phyloP scores from a whole-genome alignment of 2,888 invertebrate species.

The Morinoia aosen region DNA sequence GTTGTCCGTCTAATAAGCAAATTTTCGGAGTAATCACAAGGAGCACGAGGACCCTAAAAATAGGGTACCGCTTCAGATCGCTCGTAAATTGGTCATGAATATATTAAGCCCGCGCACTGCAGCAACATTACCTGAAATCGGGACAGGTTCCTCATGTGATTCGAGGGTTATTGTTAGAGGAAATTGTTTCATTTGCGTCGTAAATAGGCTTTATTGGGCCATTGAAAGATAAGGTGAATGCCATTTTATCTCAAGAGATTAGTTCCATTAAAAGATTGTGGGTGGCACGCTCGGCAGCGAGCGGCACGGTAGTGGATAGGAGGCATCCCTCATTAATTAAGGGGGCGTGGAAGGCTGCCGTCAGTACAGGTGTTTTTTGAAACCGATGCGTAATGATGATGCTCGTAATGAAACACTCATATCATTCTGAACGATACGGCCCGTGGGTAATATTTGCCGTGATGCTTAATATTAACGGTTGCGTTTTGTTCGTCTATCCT shows the following conservation, averaged over 20 bases:
- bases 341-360: neutral
- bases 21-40: constrained; percentile 30
- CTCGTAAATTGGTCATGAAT: constrained; percentile 19
- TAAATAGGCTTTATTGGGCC: neutral
- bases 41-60: neutral
- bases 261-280: constrained; percentile 12
- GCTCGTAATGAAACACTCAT: neutral
- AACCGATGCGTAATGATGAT: neutral
- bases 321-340: neutral
- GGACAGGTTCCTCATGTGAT: neutral
- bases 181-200: constrained; percentile 16
- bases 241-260: neutral
- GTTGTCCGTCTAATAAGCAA: constrained; percentile 28
- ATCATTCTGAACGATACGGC: neutral
- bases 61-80: neutral
- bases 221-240: constrained; percentile 14
- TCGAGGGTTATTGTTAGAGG: neutral
- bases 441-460: too few relatives aligned
- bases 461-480: neutral
- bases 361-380: neutral
- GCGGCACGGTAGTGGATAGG: neutral
- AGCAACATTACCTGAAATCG: neutral
- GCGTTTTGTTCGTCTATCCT: neutral
- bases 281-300: neutral
- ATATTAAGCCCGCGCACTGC: neutral